A percentile compares a stretch with the other conserved stretches of the same genome.
Conservation (phyloP, 2,888 invertebrate genomes). For the Meiosimyza platycephala region DNA sequence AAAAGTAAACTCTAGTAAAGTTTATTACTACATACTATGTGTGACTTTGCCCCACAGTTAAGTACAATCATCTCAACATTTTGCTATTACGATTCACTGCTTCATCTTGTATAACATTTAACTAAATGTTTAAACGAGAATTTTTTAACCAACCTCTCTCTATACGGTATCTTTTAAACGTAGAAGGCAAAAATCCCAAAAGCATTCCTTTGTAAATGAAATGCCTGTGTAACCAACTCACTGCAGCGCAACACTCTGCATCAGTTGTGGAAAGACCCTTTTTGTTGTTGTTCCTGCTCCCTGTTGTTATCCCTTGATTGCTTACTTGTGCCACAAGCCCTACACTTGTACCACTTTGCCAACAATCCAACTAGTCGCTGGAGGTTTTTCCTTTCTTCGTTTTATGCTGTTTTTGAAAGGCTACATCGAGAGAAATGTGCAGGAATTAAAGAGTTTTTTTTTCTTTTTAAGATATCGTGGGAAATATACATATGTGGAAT, state of each 20-base stretch:
- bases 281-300: neutral
- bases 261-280: neutral
- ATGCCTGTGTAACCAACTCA: conserved; percentile 10
- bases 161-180: neutral
- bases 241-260: neutral
- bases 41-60: too few relatives aligned
- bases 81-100: too few relatives aligned
- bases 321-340: conserved; percentile 19
- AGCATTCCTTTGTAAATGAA: conserved; percentile 24
- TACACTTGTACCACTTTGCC: neutral
- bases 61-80: too few relatives aligned
- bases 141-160: neutral
- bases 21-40: too few relatives aligned
- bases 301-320: conserved; percentile 13
- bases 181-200: neutral
- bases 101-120: too few relatives aligned
- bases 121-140: too few relatives aligned
- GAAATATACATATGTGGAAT: too few relatives aligned
- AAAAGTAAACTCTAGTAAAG: too few relatives aligned
- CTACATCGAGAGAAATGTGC: too few relatives aligned
- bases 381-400: neutral
- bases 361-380: neutral
- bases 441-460: too few relatives aligned
- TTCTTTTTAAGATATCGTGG: too few relatives aligned
- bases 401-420: neutral